phyloP scores from a whole-genome alignment of 2,888 invertebrate genomes.

The Meiosimyza decipiens region DNA sequence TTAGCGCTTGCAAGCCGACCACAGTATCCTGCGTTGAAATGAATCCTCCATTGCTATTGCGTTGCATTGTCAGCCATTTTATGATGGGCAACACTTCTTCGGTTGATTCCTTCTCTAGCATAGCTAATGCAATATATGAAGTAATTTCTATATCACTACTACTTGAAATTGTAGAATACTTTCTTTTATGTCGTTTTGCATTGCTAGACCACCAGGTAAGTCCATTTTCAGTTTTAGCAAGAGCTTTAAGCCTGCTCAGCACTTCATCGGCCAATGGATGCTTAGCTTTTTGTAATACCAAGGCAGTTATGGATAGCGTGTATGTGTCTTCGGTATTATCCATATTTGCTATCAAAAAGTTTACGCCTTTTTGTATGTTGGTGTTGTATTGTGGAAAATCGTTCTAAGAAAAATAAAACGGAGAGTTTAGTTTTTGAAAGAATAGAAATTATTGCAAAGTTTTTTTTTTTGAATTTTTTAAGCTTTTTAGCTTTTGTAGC shows the following conservation, averaged over 20 bases:
- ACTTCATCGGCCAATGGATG: conserved; percentile 69
- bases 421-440: too few relatives aligned
- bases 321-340: too few relatives aligned
- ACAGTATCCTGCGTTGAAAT: conserved; percentile 80
- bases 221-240: conserved; percentile 68
- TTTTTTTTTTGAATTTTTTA: too few relatives aligned
- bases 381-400: too few relatives aligned
- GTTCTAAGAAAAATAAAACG: neutral
- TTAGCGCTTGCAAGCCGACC: conserved; percentile 75
- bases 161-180: conserved; percentile 71
- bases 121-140: conserved; percentile 73
- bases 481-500: too few relatives aligned
- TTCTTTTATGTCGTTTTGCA: neutral
- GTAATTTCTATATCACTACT: conserved; percentile 82
- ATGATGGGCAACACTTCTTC: conserved; percentile 68
- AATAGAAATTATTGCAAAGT: too few relatives aligned
- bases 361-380: too few relatives aligned
- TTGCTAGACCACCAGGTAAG: conserved; percentile 82
- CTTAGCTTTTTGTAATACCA: conserved; percentile 78
- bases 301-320: conserved; percentile 71
- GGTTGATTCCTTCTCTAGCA: conserved; percentile 69
- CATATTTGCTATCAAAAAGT: too few relatives aligned
- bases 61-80: conserved; percentile 77
- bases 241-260: conserved; percentile 69
- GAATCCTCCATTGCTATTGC: conserved; percentile 75